Evolutionary conservation across 2,888 invertebrate species (phyloP).

Genomic region (Phoronis australis): DNA sequence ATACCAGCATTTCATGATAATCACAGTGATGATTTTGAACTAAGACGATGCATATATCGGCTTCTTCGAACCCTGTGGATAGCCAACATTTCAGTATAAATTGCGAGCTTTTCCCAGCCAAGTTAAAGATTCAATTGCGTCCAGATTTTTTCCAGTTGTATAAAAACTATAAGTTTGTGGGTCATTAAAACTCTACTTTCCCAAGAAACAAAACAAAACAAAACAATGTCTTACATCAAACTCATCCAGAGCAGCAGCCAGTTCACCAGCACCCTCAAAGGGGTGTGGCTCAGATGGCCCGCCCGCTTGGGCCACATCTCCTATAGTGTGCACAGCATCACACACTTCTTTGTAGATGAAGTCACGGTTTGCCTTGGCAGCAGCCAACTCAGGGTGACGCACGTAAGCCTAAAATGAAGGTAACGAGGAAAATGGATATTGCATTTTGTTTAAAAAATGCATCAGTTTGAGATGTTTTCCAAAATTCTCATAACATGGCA

Average conservation of each 20-base stretch:
- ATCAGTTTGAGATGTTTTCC: too few species aligned
- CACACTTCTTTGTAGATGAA: constrained; percentile 93
- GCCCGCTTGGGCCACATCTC: constrained; percentile 79
- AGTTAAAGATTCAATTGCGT: too few species aligned
- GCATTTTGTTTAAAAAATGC: too few species aligned
- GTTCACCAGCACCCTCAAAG: constrained; percentile 87
- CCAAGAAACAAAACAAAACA: background rate
- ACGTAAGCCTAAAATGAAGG: constrained; percentile 97
- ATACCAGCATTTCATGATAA: too few species aligned
- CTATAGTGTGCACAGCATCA: constrained; percentile 91
- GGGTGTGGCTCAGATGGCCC: constrained; percentile 54
- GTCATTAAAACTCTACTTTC: background rate
- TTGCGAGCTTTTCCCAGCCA: background rate
- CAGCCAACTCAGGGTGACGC: constrained; percentile 92
- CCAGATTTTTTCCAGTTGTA: background rate
- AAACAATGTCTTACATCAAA: constrained; percentile 88
- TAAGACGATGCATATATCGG: too few species aligned
- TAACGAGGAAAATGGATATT: too few species aligned
- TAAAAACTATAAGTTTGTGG: background rate
- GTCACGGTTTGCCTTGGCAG: constrained; percentile 93
- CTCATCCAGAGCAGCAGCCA: constrained; percentile 92
- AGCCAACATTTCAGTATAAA: too few species aligned
- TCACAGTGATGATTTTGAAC: too few species aligned
- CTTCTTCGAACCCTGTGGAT: too few species aligned
- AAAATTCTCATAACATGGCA: too few species aligned